These are phyloP conservation scores for Ganaspis brasiliensis DNA, from an alignment of 2,888 invertebrate genomes.

Conservation along the genomic window DNA sequence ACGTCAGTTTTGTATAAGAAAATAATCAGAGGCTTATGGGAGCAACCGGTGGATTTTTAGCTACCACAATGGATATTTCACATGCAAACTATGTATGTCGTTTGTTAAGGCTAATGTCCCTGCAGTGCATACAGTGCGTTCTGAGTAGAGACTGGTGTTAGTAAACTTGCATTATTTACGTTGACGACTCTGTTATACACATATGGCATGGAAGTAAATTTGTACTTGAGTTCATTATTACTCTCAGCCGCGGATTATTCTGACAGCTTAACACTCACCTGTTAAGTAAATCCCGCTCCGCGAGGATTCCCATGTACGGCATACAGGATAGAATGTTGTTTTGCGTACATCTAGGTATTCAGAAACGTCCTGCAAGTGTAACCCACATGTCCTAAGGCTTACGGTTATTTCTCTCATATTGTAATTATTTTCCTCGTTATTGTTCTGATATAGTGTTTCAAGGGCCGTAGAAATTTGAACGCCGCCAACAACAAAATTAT, in stretches of 20 bases:
- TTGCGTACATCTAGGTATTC: slow-evolving; percentile 43
- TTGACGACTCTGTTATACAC: slow-evolving; percentile 52
- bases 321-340: slow-evolving; percentile 55
- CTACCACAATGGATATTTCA: slow-evolving; percentile 60
- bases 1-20: background rate
- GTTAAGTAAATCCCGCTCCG: slow-evolving; percentile 75
- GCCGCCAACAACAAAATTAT: too few relatives aligned
- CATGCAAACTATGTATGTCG: slow-evolving; percentile 66
- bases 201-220: slow-evolving; percentile 66
- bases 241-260: slow-evolving; percentile 73
- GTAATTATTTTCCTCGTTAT: slow-evolving; percentile 60
- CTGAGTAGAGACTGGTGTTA: slow-evolving; percentile 54
- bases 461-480: background rate
- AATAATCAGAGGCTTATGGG: slow-evolving; percentile 19
- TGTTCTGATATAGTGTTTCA: slow-evolving; percentile 58
- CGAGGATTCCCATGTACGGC: slow-evolving; percentile 62
- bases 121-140: slow-evolving; percentile 50
- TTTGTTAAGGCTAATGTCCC: slow-evolving; percentile 68
- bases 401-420: slow-evolving; percentile 49
- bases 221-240: slow-evolving; percentile 74
- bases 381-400: slow-evolving; percentile 47
- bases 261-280: slow-evolving; percentile 75
- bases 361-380: slow-evolving; percentile 45
- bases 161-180: slow-evolving; percentile 70
- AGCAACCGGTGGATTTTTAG: slow-evolving; percentile 53